Evolutionary conservation across 1,140 invertebrate genomes (phyloP), one percentile per base, ranked within the genome.

Genomic region (Aphidius gifuensis): DNA sequence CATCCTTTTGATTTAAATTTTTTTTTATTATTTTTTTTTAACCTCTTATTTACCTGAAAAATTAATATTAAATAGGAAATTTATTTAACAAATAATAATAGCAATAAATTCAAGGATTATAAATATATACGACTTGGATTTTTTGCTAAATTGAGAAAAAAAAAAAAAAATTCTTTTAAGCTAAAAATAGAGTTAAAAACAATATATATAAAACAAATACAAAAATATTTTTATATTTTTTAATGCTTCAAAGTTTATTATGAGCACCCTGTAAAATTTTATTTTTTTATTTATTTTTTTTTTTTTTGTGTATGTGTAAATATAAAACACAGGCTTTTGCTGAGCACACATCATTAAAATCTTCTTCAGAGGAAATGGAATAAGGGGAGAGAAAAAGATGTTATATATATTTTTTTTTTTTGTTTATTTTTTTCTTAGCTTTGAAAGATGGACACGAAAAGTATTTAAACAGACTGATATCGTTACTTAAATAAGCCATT

Each of bases 261-360:
- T 64, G 54, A 64, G 57, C 57, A 64, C 57, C 53, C 62, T 54
- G n/a, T 16, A 16, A 47, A 0, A 16, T 16, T 23, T n/a, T 40
- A 44, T 55, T 55, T 55, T 9, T 1, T 44, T 1, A 9, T 44
- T 44, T 44, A 3, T 44, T 44, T 44, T 11, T 32, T 5, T 2
- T 44, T 11, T 44, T 44, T 44, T 2, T 55, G 39, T 32, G 1
- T 32, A 1, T 32, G 23, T 32, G 53, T 55, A 55, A 55, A 55
- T 53, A 63, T 63, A 46, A 63, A 63, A 58, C 56, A 62, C 55
- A 38, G 46, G 4, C 23, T 43, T 42, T 40, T 57, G 42, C 47
- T 63, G 48, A 58, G 56, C 43, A 63, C 44, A 63, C 61, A 63
- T 63, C 61, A 58, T 63, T 63, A 63, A 63, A 63, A 50, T 46